phyloP scores from a whole-genome alignment of 2,888 invertebrate species.

The Entomobrya proxima region DNA sequence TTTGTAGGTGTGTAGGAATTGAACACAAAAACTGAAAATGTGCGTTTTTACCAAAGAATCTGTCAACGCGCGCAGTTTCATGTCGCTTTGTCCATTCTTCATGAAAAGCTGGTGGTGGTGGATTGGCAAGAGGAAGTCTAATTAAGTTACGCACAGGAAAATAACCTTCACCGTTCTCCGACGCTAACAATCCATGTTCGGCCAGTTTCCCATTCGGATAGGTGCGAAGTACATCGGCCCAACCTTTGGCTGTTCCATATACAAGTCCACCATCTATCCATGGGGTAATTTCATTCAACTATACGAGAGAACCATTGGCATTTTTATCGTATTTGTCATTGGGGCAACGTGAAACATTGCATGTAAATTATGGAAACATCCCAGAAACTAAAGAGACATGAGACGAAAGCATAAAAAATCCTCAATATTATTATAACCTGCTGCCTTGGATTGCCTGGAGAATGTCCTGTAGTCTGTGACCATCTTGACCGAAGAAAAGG shows the following conservation, averaged over 20 bases:
- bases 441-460: slow-evolving; percentile 81
- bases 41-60: slow-evolving; percentile 82
- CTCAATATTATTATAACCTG: slow-evolving; percentile 78
- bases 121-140: slow-evolving; percentile 81
- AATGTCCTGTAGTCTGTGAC: slow-evolving; percentile 80
- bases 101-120: slow-evolving; percentile 80
- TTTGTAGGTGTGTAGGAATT: no score
- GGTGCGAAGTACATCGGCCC: slow-evolving; percentile 80
- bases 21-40: no score
- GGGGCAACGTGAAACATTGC: neutral
- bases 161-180: slow-evolving; percentile 77
- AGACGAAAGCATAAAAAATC: no score
- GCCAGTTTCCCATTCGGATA: slow-evolving; percentile 79
- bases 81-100: slow-evolving; percentile 77
- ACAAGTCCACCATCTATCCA: slow-evolving; percentile 82
- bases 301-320: neutral
- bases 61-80: slow-evolving; percentile 78
- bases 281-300: slow-evolving; percentile 82
- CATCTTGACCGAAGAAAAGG: slow-evolving; percentile 81
- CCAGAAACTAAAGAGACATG: no score
- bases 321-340: neutral
- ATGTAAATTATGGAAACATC: neutral
- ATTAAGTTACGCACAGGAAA: slow-evolving; percentile 80
- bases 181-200: slow-evolving; percentile 78
- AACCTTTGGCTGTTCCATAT: slow-evolving; percentile 81